Conservation (phyloP, 2,888 invertebrate species). For the Cephalotes varians region DNA sequence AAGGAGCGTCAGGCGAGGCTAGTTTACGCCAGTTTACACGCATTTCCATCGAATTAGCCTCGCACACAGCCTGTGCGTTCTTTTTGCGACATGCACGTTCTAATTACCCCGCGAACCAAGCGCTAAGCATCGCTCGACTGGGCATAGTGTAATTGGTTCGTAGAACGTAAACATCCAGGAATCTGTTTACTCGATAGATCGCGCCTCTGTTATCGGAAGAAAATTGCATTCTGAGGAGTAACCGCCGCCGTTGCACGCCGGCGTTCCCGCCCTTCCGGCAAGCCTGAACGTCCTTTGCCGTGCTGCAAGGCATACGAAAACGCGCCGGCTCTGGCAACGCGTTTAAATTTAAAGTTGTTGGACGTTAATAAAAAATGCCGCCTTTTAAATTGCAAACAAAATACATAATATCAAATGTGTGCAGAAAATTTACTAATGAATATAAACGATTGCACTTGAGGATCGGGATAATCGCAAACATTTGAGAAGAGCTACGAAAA, state of each 20-base stretch:
- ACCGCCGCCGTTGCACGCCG: not conserved
- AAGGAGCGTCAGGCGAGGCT: slow-evolving; percentile 45
- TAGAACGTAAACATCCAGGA: slow-evolving; percentile 55
- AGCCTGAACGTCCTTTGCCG: not conserved
- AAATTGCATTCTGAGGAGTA: slow-evolving; percentile 52
- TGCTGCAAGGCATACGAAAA: not conserved
- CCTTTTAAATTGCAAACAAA: not conserved
- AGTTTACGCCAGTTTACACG: slow-evolving; percentile 49
- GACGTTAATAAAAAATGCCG: not conserved
- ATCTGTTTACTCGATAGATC: slow-evolving; percentile 56
- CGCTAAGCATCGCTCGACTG: slow-evolving; percentile 62
- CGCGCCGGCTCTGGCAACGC: not conserved
- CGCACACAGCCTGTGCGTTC: slow-evolving; percentile 47
- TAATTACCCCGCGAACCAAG: slow-evolving; percentile 70
- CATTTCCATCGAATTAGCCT: slow-evolving; percentile 63
- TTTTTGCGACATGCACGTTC: slow-evolving; percentile 66
- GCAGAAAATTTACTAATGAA: not conserved
- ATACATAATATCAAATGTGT: not conserved
- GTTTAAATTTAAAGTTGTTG: not conserved
- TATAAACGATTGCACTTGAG: not conserved
- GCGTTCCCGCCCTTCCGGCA: slow-evolving; percentile 39
- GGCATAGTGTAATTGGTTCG: slow-evolving; percentile 50
- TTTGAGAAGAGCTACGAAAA: not conserved
- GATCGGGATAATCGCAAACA: not conserved
- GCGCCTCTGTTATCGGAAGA: slow-evolving; percentile 60